A percentile compares a stretch with the other conserved stretches of the same genome.
Conservation (phyloP, 2,888 invertebrate species). For the Penaeus monodon region DNA sequence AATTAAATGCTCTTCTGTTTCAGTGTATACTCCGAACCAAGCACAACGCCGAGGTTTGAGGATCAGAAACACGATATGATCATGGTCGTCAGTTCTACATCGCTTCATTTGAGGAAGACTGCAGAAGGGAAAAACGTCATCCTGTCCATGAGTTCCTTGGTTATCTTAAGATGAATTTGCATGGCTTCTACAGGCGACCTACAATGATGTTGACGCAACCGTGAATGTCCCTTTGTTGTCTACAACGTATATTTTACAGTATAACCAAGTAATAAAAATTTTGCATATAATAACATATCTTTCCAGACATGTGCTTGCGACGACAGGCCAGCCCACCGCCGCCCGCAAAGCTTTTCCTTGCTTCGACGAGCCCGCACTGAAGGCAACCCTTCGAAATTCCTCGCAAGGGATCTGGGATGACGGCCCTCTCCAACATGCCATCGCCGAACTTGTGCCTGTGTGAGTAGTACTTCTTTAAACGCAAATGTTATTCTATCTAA, state of each 20-base stretch:
- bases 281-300: no score
- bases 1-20: no score
- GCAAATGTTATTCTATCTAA: no score
- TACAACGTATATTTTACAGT: no score
- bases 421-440: no score
- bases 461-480: no score
- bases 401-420: no score
- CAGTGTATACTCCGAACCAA: no score
- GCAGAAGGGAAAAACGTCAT: slow-evolving; percentile 73
- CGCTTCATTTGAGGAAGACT: slow-evolving; percentile 76
- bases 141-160: slow-evolving; percentile 79
- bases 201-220: slow-evolving; percentile 78
- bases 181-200: slow-evolving; percentile 87
- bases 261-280: no score
- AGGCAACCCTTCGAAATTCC: slow-evolving; percentile 72
- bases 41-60: neutral
- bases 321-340: slow-evolving; percentile 68
- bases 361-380: slow-evolving; percentile 87
- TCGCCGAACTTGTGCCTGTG: no score
- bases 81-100: slow-evolving; percentile 77
- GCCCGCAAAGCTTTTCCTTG: slow-evolving; percentile 80
- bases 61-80: slow-evolving; percentile 37
- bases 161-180: slow-evolving; percentile 80
- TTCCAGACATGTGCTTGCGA: slow-evolving; percentile 69
- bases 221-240: slow-evolving; percentile 64